Evolutionary conservation across 2,797 vertebrate species (phyloP), one percentile per base, ranked within the genome.

Genomic region (Harpagifer antarcticus): DNA sequence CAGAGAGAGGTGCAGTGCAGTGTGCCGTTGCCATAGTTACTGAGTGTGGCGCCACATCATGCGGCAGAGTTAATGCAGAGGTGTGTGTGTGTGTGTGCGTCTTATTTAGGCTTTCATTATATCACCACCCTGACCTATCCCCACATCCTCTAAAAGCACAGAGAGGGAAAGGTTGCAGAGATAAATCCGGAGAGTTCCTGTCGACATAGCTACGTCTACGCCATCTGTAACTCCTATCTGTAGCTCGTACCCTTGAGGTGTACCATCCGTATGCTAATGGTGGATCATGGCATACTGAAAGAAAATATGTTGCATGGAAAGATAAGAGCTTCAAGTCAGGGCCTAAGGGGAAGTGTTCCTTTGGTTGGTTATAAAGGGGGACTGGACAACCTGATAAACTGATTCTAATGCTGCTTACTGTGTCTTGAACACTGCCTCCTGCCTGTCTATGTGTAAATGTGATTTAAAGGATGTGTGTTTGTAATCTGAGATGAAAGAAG

Each of bases 21-120:
- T 84, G 85, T 82, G 79, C 83, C 40, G 92, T 94, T 92, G 86
- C 90, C 87, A 93, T 90, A 75, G 92, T 81, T 89, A 94, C 91
- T 6, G 78, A 79, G 76, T 53, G 84, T 85, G 53, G 83, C 79
- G 76, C 86, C 89, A 86, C 85, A 90, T 88, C 86, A 90, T 86
- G 87, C 89, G 64, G 90, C 87, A 92, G 89, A 86, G 82, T 88
- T 88, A 76, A 85, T 89, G 89, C 85, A 85, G 88, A 88, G 88
- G 78, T 86, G 82, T 82, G 87, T 64, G 78, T 72, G n/a, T 70
- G 74, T 77, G 50, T 72, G 63, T 61, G 54, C 48, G 68, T 64
- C 68, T 85, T 82, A 81, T 81, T 90, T 86, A 86, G 68, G 83
- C 71, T 78, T 84, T 89, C 77, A 74, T 88, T 91, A 86, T 76